A percentile compares a stretch with the other conserved stretches of the same genome.
Evolutionary conservation across 2,797 vertebrate genomes (phyloP).

Genomic region (Enteromius unitaeniatus): DNA sequence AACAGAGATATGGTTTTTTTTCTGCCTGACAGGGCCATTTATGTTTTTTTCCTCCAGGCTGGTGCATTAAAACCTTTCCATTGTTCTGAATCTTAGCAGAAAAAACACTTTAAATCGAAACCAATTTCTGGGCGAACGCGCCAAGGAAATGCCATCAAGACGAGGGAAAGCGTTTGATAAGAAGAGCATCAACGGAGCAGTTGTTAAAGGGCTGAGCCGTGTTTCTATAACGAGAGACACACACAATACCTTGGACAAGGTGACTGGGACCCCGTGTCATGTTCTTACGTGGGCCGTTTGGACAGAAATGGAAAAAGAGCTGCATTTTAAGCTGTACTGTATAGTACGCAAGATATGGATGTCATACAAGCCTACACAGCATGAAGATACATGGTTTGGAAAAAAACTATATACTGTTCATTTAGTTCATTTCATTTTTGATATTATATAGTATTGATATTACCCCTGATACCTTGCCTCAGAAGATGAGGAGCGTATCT

Average conservation of each 20-base stretch:
- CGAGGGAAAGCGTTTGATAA: constrained; percentile 20
- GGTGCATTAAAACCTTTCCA: constrained; percentile 40
- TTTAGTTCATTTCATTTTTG: not conserved
- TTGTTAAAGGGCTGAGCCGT: constrained; percentile 13
- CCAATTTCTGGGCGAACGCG: constrained; percentile 3
- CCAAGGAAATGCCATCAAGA: constrained; percentile 37
- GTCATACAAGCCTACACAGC: not conserved
- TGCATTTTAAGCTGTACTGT: not conserved
- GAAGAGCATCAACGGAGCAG: constrained; percentile 4
- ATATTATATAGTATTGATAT: not conserved
- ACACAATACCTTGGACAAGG: not conserved
- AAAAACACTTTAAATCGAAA: constrained; percentile 48
- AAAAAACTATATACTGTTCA: not conserved
- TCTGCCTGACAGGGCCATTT: constrained; percentile 38
- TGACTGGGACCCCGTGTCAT: not conserved
- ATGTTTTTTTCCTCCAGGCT: constrained; percentile 27
- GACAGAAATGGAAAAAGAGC: not conserved
- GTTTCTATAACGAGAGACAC: constrained; percentile 4
- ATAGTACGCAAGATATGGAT: not conserved
- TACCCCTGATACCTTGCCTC: not conserved
- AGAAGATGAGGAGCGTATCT: not conserved
- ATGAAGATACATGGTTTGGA: not conserved
- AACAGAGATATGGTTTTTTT: constrained; percentile 40
- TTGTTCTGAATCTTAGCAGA: constrained; percentile 47
- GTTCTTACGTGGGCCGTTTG: not conserved